Conservation (phyloP, 2,113 vertebrate genomes). For the Macquaria ambigua region DNA sequence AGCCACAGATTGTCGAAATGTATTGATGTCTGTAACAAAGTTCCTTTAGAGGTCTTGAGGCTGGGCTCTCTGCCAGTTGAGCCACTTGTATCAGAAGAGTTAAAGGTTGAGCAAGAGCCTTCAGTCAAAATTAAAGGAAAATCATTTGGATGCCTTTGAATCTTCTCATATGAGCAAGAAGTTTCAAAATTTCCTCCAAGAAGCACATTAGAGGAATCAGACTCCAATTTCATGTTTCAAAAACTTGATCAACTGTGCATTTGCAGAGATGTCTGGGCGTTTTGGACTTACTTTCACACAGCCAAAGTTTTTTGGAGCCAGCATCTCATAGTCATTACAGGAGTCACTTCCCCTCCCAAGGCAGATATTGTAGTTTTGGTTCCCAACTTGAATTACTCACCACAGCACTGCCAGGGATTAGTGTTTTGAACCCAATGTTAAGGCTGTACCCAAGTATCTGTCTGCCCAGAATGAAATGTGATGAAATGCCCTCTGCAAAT, state of each 20-base stretch:
- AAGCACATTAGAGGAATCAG: not conserved
- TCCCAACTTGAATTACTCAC: not conserved
- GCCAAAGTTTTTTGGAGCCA: not conserved
- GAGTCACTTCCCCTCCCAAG: not conserved
- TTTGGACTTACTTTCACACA: not conserved
- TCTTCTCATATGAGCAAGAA: not conserved
- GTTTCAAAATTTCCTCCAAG: not conserved
- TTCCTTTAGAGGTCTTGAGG: not conserved
- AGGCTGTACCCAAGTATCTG: not conserved
- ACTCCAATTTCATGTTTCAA: not conserved
- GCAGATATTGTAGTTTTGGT: not conserved
- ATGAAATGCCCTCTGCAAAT: not conserved
- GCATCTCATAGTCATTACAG: not conserved
- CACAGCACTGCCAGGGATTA: not conserved
- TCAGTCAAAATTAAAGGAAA: not conserved
- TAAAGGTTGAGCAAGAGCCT: not conserved
- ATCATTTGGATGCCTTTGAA: not conserved
- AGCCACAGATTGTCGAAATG: not conserved
- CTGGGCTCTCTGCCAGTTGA: not conserved
- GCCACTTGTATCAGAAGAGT: slow-evolving; percentile 21
- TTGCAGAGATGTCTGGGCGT: not conserved
- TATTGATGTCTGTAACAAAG: not conserved
- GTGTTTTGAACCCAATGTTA: not conserved
- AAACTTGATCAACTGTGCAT: not conserved
- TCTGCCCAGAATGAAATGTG: not conserved